Percentiles rank a stretch among this genome's conserved stretches.
These are phyloP conservation scores for Odontamblyopus rebecca DNA, from an alignment of 2,797 vertebrate genomes.

Conservation along the genomic window DNA sequence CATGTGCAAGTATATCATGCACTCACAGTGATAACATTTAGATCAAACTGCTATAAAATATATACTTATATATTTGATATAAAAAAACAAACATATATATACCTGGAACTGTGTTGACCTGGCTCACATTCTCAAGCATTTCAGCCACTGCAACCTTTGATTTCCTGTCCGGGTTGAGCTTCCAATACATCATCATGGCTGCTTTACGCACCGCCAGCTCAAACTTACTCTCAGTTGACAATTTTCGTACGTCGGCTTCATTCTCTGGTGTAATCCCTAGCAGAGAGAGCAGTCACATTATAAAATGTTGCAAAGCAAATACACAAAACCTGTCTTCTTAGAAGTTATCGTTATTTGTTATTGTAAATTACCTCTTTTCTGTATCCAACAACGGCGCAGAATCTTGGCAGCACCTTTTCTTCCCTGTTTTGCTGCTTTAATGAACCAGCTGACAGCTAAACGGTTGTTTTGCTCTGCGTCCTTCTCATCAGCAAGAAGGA, in stretches of 20 bases:
- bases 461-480: slow-evolving; percentile 85
- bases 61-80: neutral
- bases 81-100: slow-evolving; percentile 3
- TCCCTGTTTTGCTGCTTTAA: slow-evolving; percentile 91
- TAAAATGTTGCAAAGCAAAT: neutral
- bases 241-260: slow-evolving; percentile 82
- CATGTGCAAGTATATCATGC: slow-evolving; percentile 10
- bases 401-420: slow-evolving; percentile 83
- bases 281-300: neutral
- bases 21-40: slow-evolving; percentile 11
- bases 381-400: slow-evolving; percentile 85
- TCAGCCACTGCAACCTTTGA: slow-evolving; percentile 87
- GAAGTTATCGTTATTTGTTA: neutral
- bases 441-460: slow-evolving; percentile 86
- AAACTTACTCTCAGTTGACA: slow-evolving; percentile 89
- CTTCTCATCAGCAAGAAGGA: slow-evolving; percentile 82
- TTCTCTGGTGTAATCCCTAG: slow-evolving; percentile 91
- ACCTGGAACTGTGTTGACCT: slow-evolving; percentile 81
- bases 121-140: slow-evolving; percentile 89
- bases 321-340: neutral
- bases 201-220: slow-evolving; percentile 93
- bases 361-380: slow-evolving; percentile 82
- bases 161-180: slow-evolving; percentile 93
- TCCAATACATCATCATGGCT: slow-evolving; percentile 95
- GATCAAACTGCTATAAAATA: neutral